A percentile compares a stretch with the other conserved stretches of the same genome.
Evolutionary conservation across 2,113 vertebrate species (phyloP).

Genomic region (Lutjanus erythropterus): DNA sequence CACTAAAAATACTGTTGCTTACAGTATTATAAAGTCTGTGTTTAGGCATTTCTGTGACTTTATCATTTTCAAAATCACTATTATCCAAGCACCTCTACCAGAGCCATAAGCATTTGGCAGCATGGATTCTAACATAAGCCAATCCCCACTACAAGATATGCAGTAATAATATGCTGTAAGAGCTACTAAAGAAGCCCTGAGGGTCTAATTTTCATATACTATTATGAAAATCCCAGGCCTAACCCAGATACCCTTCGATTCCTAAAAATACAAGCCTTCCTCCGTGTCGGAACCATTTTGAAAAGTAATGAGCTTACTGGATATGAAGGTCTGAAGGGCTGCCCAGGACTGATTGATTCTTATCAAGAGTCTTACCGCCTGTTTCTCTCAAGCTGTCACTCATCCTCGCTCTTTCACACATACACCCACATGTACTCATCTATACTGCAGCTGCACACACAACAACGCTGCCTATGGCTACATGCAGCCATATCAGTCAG

Average conservation of each 20-base stretch:
- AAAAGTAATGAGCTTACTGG: slow-evolving; percentile 29
- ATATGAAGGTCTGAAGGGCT: slow-evolving; percentile 21
- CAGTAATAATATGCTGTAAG: slow-evolving; percentile 32
- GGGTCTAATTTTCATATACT: slow-evolving; percentile 29
- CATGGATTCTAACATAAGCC: slow-evolving; percentile 11
- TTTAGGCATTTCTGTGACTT: background rate
- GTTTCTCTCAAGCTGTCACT: slow-evolving; percentile 16
- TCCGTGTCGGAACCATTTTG: slow-evolving; percentile 1
- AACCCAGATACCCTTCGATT: slow-evolving; percentile 17
- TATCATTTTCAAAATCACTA: slow-evolving; percentile 27
- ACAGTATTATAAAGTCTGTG: background rate
- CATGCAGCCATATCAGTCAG: background rate
- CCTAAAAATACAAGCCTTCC: slow-evolving; percentile 19
- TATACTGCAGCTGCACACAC: background rate
- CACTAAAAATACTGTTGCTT: background rate
- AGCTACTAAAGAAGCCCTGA: slow-evolving; percentile 30
- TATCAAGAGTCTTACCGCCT: slow-evolving; percentile 11
- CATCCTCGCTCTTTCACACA: slow-evolving; percentile 15
- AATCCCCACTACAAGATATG: slow-evolving; percentile 41
- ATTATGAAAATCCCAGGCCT: slow-evolving; percentile 32
- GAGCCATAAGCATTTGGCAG: slow-evolving; percentile 19
- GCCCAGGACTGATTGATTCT: slow-evolving; percentile 21
- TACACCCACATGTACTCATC: background rate
- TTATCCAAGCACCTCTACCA: slow-evolving; percentile 18
- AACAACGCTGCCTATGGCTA: background rate